Base-by-base conservation (phyloP, 1,140 invertebrate species). In the Capitella teleta region DNA sequence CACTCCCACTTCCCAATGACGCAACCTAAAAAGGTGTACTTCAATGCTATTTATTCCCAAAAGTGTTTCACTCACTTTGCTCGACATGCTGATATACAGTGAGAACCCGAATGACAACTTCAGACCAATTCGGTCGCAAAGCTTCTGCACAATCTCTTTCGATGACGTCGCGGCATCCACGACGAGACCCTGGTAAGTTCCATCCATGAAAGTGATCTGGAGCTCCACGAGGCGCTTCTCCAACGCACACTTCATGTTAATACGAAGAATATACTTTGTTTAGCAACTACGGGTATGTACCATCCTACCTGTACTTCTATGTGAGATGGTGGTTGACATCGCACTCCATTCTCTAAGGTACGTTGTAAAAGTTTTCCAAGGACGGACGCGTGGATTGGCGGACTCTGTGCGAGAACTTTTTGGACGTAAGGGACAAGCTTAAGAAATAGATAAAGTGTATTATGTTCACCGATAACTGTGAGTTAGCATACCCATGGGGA, bases 111-210 rank as follows among this genome's bases (percentile, higher is more conserved):
- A 55, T 2, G 42, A 41, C 34, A 65, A 60, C 16, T 50, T 34
- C 5, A 69, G 52, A 8, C 55, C 60, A 0, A 61, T 57, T 16
- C 51, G 52, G 25, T 62, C 56, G 25, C 52, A 50, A 26, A 67
- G 57, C 24, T 61, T 54, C 21, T 47, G 28, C 49, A 60, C 56
- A 3, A 69, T 30, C 51, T 67, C 64, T 5, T 57, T 55, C 2
- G 63, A 61, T 1, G 63, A 65, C 1, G 62, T 57, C 14, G 62
- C 59, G 2, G 63, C 52, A 41, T 69, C 67, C 1, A 61, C 58
- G 30, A 61, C 57, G 8, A 62, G 55, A 14, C 64, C 52, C 23
- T 64, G 51, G 4, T 60, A 47, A 10, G 59, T 50, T 16, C 61
- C 59, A 37, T 60, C 63, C 67, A 69, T 69, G 43, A 66, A 52